phyloP scores from a whole-genome alignment of 1,140 invertebrate species.

The Drosophila truncata region DNA sequence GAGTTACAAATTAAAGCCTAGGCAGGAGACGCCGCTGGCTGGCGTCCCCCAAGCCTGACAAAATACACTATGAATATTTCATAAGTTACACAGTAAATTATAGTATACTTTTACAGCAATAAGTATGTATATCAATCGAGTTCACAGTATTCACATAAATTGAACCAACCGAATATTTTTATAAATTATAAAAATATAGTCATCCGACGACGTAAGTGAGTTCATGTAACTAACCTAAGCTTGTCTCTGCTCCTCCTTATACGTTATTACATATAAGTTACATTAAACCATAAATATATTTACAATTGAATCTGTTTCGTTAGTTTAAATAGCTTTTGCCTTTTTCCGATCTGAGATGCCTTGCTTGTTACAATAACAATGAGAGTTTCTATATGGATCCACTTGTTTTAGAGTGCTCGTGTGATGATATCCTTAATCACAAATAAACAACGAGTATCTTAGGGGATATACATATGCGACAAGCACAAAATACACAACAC shows the following conservation, averaged over 20 bases:
- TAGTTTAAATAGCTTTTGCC: constrained; percentile 25
- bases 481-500: constrained; percentile 73
- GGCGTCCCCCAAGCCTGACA: constrained; percentile 29
- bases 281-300: constrained; percentile 71
- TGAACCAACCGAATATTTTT: constrained; percentile 58
- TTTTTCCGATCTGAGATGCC: constrained; percentile 39
- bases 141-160: constrained; percentile 55
- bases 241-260: constrained; percentile 38
- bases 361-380: constrained; percentile 57
- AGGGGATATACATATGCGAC: constrained; percentile 49
- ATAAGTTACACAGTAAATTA: constrained; percentile 72
- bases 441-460: constrained; percentile 58
- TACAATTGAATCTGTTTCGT: constrained; percentile 41
- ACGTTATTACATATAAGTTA: constrained; percentile 54
- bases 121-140: constrained; percentile 52
- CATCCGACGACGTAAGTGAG: constrained; percentile 41
- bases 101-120: constrained; percentile 48
- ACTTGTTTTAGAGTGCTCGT: constrained; percentile 48
- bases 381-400: constrained; percentile 41
- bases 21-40: constrained; percentile 2
- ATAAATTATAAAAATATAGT: constrained; percentile 80
- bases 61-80: constrained; percentile 65
- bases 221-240: constrained; percentile 60
- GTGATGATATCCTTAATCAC: constrained; percentile 59
- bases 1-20: constrained; percentile 52